These are phyloP conservation scores for Acronicta leporina DNA, from an alignment of 2,888 invertebrate species.

Conservation along the genomic window DNA sequence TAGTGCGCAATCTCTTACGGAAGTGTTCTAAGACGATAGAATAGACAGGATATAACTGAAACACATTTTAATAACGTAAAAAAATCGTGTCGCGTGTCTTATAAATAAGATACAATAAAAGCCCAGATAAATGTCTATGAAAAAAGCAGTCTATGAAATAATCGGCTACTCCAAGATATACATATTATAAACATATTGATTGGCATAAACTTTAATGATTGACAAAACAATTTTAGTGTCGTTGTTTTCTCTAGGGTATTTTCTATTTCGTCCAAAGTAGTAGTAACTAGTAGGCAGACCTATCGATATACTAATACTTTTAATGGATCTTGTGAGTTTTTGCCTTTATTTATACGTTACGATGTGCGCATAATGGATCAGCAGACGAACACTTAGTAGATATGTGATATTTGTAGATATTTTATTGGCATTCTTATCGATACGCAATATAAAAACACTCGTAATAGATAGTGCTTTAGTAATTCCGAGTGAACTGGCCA, in stretches of 20 bases:
- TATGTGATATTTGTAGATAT: slow-evolving; percentile 68
- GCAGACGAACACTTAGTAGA: slow-evolving; percentile 80
- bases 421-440: slow-evolving; percentile 58
- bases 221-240: background rate
- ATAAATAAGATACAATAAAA: background rate
- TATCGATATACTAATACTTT: slow-evolving; percentile 84
- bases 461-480: slow-evolving; percentile 42
- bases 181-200: no score
- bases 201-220: background rate
- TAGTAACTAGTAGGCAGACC: slow-evolving; percentile 27
- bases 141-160: no score
- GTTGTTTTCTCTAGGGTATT: background rate
- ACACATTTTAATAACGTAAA: background rate
- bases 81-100: background rate
- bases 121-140: no score
- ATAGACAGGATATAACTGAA: slow-evolving; percentile 59
- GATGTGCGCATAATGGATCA: slow-evolving; percentile 87
- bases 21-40: slow-evolving; percentile 72
- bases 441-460: slow-evolving; percentile 43
- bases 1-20: slow-evolving; percentile 80
- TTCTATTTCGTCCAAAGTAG: background rate
- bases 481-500: slow-evolving; percentile 28
- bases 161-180: no score
- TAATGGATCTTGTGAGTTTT: slow-evolving; percentile 88
- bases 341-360: slow-evolving; percentile 87